Base-by-base conservation (phyloP, 2,797 vertebrate genomes). In the Galago senegalensis region DNA sequence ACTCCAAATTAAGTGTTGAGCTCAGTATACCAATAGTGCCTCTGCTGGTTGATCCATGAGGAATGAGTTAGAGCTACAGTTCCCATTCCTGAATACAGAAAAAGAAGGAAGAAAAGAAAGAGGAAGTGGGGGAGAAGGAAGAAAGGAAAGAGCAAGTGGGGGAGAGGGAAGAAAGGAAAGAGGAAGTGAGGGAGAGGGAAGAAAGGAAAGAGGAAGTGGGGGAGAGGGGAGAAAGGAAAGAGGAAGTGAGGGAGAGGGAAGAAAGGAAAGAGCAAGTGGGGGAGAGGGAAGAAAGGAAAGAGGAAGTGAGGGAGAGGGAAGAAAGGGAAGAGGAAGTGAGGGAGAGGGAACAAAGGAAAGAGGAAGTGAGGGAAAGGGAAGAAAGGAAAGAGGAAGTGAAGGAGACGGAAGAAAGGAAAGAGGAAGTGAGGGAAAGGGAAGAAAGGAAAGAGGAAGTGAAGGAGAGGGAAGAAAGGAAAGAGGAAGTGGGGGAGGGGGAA, bases 401-500 rank as follows among this genome's bases (percentile, higher is more conserved):
- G n/a, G 43, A 25, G 16, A 12, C 29, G 58, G 14, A 49, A 21
- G 18, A 4, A 77, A 2, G 11, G n/a, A 5, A 11, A 11, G 1
- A 49, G 82, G 21, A 53, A 53, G 49, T 53, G 49, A 11, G 49
- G 49, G 49, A 53, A 17, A 25, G 49, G 27, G 49, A 13, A 73
- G 29, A 29, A 61, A 89, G 25, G 27, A 18, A 53, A 14, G 27
- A 7, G n/a, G 8, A 11, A 11, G 1, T 31, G 46, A 2, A 20
- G 3, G 20, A 5, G 3, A 16, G 83, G 10, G 0, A 29, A 25
- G 85, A 40, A 25, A 34, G 18, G 8, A 77, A 2, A 25, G 12
- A 7, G n/a, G 8, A 11, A 11, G 1, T 31, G 46, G 3, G 27
- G 3, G 20, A 5, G 3, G 16, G 83, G 10, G 0, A 29, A 25